Conservation (phyloP, 2,797 vertebrate species). For the Oreortyx pictus region DNA sequence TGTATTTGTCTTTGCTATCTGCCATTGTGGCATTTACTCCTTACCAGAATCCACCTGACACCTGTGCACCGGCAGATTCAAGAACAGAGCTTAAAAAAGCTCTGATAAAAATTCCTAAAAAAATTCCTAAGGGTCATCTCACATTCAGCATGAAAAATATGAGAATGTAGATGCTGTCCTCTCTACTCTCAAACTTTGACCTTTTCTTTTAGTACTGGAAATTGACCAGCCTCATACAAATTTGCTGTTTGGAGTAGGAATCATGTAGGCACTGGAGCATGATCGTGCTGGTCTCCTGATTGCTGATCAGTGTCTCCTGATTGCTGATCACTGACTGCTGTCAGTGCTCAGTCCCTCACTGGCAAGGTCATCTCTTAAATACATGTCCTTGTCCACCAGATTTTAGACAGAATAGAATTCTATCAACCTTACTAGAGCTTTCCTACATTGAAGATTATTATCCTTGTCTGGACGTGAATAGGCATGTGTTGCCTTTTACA, state of each 20-base stretch:
- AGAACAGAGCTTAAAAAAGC: background rate
- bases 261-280: background rate
- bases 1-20: background rate
- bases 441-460: background rate
- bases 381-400: background rate
- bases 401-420: background rate
- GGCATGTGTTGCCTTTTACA: background rate
- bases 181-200: background rate
- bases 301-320: too few relatives aligned
- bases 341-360: background rate
- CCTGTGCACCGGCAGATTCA: background rate
- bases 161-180: background rate
- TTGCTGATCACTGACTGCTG: too few relatives aligned
- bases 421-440: rapidly evolving
- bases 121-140: background rate
- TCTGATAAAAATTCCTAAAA: background rate
- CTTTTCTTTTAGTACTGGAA: background rate
- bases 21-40: background rate
- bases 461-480: background rate
- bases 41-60: background rate
- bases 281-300: background rate
- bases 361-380: background rate
- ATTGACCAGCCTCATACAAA: background rate
- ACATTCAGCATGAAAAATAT: background rate
- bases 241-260: background rate